Base-by-base conservation (phyloP, 2,797 vertebrate species). In the Geotrypetes seraphini region DNA sequence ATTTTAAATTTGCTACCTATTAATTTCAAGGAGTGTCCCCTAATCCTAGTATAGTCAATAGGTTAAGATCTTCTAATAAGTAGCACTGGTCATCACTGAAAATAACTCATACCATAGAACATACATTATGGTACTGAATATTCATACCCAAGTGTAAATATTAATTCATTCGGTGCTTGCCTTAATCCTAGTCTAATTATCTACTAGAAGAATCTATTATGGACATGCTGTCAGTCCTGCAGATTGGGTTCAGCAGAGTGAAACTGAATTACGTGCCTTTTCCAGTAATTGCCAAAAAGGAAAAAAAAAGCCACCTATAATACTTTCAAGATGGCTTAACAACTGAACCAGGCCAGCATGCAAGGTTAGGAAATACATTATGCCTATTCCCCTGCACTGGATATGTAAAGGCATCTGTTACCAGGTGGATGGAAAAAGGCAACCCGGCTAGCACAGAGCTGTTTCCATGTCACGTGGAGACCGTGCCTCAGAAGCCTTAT, bases 131-230 rank as follows among this genome's bases (percentile, higher is more conserved):
- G 5, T 8, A 32, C 42, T 63, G 55, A 68, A 66, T 68, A 69
- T 60, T 69, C 66, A 57, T 36, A 35, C 21, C n/a, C 17, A 37
- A 66, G 26, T 40, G 53, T 35, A 71, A 71, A 71, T 39, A 56
- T 45, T 55, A 70, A 28, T 63, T 69, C 54, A 65, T 65, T 47
- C 50, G 47, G 26, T 23, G 32, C 51, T 58, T 62, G 25, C 13
- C 8, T 63, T 57, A 52, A n/a, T 35, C 36, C 16, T 54, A 36
- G 33, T 39, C 47, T 70, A 69, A 66, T 61, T 37, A 55, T 53
- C 64, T 71, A 44, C 56, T 64, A 42, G 33, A 61, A 33, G 44
- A 58, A 63, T 65, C 52, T 53, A 50, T 45, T 64, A 46, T 33
- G 65, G 55, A 8, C 37, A 10, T 2, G 6, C 39, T 66, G 57